These are phyloP conservation scores for Anolis sagrei DNA, from an alignment of 2,113 vertebrate genomes.

Conservation along the genomic window DNA sequence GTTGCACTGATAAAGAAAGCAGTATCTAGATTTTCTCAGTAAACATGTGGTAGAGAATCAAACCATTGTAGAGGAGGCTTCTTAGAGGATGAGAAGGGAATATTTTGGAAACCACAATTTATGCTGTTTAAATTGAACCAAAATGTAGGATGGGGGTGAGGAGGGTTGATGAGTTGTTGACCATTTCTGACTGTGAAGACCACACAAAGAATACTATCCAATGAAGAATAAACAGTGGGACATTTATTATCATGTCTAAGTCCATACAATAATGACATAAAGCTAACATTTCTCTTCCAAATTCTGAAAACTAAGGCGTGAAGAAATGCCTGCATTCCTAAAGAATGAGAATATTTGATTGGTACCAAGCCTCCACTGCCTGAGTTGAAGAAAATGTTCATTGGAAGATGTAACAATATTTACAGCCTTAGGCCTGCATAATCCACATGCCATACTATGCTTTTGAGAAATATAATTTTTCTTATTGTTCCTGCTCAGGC, in stretches of 20 bases:
- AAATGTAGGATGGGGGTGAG: neutral
- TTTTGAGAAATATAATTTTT: neutral
- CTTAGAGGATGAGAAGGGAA: neutral
- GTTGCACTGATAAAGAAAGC: neutral
- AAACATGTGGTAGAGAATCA: neutral
- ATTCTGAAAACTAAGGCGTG: conserved; percentile 4
- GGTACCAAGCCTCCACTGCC: conserved; percentile 2
- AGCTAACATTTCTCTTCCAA: neutral
- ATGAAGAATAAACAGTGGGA: conserved; percentile 10
- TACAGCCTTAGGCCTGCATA: neutral
- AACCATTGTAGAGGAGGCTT: neutral
- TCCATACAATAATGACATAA: neutral
- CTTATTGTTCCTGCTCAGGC: neutral
- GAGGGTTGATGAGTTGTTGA: neutral
- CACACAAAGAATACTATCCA: neutral
- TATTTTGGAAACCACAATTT: too few species aligned
- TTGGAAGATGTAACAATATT: neutral
- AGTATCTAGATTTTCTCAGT: neutral
- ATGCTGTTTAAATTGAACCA: neutral
- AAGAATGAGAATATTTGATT: neutral
- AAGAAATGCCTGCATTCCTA: conserved; percentile 12
- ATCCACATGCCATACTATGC: neutral
- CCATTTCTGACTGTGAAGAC: neutral
- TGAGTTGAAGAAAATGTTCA: neutral
- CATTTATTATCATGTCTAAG: neutral